Evolutionary conservation across 2,888 invertebrate genomes (phyloP).

Genomic region (Diplazon laetatorius): DNA sequence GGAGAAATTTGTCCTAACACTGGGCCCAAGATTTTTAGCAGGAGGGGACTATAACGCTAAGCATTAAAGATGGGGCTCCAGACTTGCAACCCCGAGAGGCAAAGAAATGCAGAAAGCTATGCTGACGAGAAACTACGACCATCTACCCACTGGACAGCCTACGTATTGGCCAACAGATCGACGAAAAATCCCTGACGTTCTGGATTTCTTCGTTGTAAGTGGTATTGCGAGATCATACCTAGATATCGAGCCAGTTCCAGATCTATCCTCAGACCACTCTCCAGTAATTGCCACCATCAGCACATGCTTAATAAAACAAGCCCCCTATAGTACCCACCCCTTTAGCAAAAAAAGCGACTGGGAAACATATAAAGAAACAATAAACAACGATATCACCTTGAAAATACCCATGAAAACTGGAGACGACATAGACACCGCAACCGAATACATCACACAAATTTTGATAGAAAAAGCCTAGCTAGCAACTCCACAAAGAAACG

Average conservation of each 20-base stretch:
- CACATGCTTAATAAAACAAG: slow-evolving; percentile 51
- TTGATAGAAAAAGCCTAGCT: slow-evolving; percentile 34
- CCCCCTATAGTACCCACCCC: slow-evolving; percentile 32
- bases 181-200: slow-evolving; percentile 38
- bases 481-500: slow-evolving; percentile 13
- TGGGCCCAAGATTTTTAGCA: slow-evolving; percentile 52
- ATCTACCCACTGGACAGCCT: slow-evolving; percentile 62
- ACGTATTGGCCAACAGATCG: slow-evolving; percentile 64
- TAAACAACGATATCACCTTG: slow-evolving; percentile 16
- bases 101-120: slow-evolving; percentile 41
- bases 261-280: slow-evolving; percentile 42
- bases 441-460: slow-evolving; percentile 25
- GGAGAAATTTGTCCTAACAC: slow-evolving; percentile 49
- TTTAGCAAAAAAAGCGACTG: slow-evolving; percentile 30
- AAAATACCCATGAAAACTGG: slow-evolving; percentile 19
- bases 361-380: slow-evolving; percentile 6
- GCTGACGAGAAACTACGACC: slow-evolving; percentile 10
- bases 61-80: slow-evolving; percentile 65
- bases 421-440: slow-evolving; percentile 25
- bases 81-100: slow-evolving; percentile 54
- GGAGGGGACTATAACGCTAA: slow-evolving; percentile 50
- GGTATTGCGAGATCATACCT: slow-evolving; percentile 16
- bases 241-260: background rate
- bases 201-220: slow-evolving; percentile 37
- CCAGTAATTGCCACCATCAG: slow-evolving; percentile 55